Evolutionary conservation across 2,797 vertebrate species (phyloP), one percentile per base, ranked within the genome.

Genomic region (Hephaestus fuliginosus): DNA sequence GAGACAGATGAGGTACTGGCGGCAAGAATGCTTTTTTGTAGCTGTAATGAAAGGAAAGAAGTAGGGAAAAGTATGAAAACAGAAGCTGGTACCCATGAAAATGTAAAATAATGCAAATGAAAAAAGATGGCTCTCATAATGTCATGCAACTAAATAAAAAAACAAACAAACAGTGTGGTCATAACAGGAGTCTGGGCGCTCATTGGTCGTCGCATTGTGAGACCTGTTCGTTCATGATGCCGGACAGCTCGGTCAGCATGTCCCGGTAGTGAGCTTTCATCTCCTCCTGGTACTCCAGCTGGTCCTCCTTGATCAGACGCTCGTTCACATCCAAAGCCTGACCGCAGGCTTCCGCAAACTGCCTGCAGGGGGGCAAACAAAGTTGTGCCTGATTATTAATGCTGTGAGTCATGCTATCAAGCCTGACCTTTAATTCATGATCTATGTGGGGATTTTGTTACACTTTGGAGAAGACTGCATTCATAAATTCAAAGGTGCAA

Each of bases 261-360:
- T 99, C 97, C 89, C 95, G 96, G 57, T 99, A 99, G 91, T 99
- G 98, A 88, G 97, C 96, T 89, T 96, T 96, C 97, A 99, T 97
- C 91, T 99, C 98, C 88, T 98, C 98, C 92, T 99, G 98, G 92
- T 99, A 99, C 85, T 99, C 98, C 92, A 98, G 92, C 84, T 99
- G 98, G 87, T 99, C 98, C 91, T 99, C 97, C 89, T 99, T 99
- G 92, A 99, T 99, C 57, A 99, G 97, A 46, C 97, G 96, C 71
- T 98, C 97, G 0, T 99, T 99, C 88, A 99, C 98, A 39, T 98
- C 96, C 46, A 99, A 93, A 76, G 98, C 98, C 76, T 97, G 97
- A 36, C 98, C 98, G 46, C 98, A 99, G 0, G 97, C 97, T 20
- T 98, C 98, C 61, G 98, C 97, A 95, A 99, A 99, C 87, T 97